Evolutionary conservation across 2,888 invertebrate species (phyloP).

Genomic region (Lacanobia oleracea): DNA sequence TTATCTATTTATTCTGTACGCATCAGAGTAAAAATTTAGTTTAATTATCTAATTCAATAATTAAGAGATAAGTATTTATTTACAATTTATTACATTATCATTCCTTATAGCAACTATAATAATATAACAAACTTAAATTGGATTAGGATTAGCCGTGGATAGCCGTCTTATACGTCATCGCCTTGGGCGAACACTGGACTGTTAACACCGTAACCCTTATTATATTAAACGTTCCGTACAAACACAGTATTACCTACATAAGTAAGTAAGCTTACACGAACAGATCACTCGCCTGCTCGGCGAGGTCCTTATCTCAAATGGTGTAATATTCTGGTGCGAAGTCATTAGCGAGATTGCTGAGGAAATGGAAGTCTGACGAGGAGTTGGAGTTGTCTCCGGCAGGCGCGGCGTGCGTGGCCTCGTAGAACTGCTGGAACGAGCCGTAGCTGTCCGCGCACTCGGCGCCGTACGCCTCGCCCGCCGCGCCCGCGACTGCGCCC

Average conservation of each 20-base stretch:
- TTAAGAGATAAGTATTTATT: conserved; percentile 75
- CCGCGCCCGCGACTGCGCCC: conserved; percentile 87
- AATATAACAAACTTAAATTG: conserved; percentile 76
- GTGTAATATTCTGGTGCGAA: conserved; percentile 97
- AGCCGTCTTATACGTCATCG: conserved; percentile 69
- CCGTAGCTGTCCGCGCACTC: conserved; percentile 93
- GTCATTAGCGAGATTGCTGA: conserved; percentile 97
- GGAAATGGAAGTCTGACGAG: conserved; percentile 98
- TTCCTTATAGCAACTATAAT: conserved; percentile 74
- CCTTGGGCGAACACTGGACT: conserved; percentile 80
- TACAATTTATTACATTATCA: conserved; percentile 84
- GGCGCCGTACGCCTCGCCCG: conserved; percentile 84
- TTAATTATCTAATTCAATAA: conserved; percentile 63
- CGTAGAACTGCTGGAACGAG: conserved; percentile 93
- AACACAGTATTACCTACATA: conserved; percentile 52
- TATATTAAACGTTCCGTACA: conserved; percentile 59
- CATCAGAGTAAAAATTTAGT: conserved; percentile 74
- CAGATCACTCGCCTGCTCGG: conserved; percentile 89
- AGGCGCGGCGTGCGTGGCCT: conserved; percentile 88
- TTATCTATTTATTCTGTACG: conserved; percentile 71
- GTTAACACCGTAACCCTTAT: conserved; percentile 73
- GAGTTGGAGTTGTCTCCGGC: conserved; percentile 96
- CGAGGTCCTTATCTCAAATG: conserved; percentile 91
- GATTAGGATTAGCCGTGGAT: conserved; percentile 74
- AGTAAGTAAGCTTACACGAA: conserved; percentile 83